Conservation (phyloP, 1,140 invertebrate genomes). For the Hormaphis cornu region DNA sequence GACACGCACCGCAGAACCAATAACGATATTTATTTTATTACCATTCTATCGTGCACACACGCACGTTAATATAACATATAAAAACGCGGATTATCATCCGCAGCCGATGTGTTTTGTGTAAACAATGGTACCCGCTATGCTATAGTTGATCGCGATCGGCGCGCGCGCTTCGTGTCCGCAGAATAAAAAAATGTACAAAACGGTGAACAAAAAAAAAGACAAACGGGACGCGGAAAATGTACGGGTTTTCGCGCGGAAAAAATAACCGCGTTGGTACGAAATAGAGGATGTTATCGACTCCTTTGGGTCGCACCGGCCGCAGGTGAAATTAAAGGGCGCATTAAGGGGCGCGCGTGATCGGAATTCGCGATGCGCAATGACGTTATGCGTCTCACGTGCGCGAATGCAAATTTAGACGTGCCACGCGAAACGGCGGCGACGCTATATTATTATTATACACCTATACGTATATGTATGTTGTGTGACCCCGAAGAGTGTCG, state of each 20-base stretch:
- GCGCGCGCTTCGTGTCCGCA: slow-evolving; percentile 1
- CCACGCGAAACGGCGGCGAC: no score
- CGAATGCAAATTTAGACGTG: slow-evolving; percentile 11
- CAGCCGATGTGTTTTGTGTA: not conserved
- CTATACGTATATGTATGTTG: not conserved
- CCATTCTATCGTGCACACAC: not conserved
- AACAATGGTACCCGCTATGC: no score
- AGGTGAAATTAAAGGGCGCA: slow-evolving; percentile 27
- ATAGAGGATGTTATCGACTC: slow-evolving; percentile 19
- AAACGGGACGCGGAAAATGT: slow-evolving; percentile 10
- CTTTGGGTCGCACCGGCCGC: slow-evolving; percentile 1
- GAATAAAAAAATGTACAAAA: not conserved
- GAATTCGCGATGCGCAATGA: not conserved
- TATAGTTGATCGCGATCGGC: not conserved
- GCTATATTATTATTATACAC: no score
- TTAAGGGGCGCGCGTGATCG: slow-evolving; percentile 26
- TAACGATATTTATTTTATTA: slow-evolving; percentile 25
- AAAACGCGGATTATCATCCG: slow-evolving; percentile 6
- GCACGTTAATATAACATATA: no score
- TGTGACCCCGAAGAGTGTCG: not conserved
- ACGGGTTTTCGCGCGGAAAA: not conserved
- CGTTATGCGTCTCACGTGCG: slow-evolving; percentile 3
- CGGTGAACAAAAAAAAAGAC: not conserved
- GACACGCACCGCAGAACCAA: not conserved
- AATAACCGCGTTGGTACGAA: not conserved